These are phyloP conservation scores for Halichoerus grypus DNA, from an alignment of 2,113 vertebrate genomes.

Conservation along the genomic window DNA sequence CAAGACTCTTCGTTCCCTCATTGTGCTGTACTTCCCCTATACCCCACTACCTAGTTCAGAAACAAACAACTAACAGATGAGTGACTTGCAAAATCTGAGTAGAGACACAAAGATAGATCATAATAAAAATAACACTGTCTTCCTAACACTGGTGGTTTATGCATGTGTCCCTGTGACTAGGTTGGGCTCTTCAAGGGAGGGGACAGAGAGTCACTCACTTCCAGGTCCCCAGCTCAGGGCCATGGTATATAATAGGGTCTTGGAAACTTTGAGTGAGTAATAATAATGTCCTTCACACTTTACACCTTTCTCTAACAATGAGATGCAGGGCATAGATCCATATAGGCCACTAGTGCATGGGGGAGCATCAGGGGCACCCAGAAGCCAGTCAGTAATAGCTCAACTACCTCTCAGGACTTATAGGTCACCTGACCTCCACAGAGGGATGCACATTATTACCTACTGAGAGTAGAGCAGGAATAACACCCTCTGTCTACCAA, in stretches of 20 bases:
- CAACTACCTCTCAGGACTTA: not conserved
- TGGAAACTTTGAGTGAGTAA: not conserved
- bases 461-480: not conserved
- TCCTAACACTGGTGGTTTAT: not conserved
- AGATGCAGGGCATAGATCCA: not conserved
- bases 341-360: not conserved
- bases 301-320: not conserved
- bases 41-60: not conserved
- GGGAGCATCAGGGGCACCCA: not conserved
- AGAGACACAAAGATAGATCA: constrained; percentile 4
- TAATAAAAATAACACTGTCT: constrained; percentile 23
- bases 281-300: not conserved
- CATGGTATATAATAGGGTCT: not conserved
- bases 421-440: not conserved
- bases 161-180: not conserved
- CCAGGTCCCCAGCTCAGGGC: not conserved
- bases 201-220: not conserved
- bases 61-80: not conserved
- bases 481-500: not conserved
- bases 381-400: not conserved
- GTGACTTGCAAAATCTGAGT: not conserved
- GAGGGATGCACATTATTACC: not conserved
- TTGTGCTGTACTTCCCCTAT: not conserved
- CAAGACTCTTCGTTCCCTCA: not conserved
- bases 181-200: not conserved